A percentile compares a stretch with the other conserved stretches of the same genome.
Conservation (phyloP, 2,888 invertebrate species). For the Xylocampa areola region DNA sequence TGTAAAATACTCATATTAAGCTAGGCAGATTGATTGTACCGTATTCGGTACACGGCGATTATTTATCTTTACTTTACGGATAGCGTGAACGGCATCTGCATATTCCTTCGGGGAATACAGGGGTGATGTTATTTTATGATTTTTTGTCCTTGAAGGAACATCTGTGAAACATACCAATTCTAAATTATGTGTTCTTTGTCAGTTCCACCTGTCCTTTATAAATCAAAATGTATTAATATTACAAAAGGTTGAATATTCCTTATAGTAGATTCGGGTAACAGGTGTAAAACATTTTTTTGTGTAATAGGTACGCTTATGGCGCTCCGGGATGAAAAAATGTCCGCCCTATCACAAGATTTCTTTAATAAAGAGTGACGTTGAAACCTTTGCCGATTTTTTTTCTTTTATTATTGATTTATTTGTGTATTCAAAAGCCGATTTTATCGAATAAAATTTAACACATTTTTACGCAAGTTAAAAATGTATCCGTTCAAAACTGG, state of each 20-base stretch:
- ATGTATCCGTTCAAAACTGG: too few species aligned
- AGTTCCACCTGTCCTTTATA: slow-evolving; percentile 27
- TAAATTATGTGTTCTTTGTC: slow-evolving; percentile 15
- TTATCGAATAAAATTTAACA: too few species aligned
- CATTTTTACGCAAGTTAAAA: too few species aligned
- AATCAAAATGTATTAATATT: slow-evolving; percentile 31
- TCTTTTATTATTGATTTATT: not conserved
- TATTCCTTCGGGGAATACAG: too few species aligned
- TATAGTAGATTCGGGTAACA: slow-evolving; percentile 25
- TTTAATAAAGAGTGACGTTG: slow-evolving; percentile 24
- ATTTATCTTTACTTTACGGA: too few species aligned
- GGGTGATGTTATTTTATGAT: not conserved
- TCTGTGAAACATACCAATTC: not conserved
- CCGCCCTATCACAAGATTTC: slow-evolving; percentile 20
- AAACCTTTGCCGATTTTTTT: slow-evolving; percentile 3
- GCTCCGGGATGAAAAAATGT: slow-evolving; percentile 24
- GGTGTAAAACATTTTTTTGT: slow-evolving; percentile 43
- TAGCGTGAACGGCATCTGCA: too few species aligned
- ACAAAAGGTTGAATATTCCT: slow-evolving; percentile 16
- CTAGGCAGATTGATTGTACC: too few species aligned
- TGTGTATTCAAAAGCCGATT: too few species aligned
- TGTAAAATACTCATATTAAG: too few species aligned
- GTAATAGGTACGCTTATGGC: slow-evolving; percentile 1
- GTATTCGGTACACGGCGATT: too few species aligned
- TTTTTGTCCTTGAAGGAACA: not conserved